Percentiles rank a stretch among this genome's conserved stretches.
These are phyloP conservation scores for Siphlonurus alternatus DNA, from an alignment of 2,888 invertebrate species.

Conservation along the genomic window DNA sequence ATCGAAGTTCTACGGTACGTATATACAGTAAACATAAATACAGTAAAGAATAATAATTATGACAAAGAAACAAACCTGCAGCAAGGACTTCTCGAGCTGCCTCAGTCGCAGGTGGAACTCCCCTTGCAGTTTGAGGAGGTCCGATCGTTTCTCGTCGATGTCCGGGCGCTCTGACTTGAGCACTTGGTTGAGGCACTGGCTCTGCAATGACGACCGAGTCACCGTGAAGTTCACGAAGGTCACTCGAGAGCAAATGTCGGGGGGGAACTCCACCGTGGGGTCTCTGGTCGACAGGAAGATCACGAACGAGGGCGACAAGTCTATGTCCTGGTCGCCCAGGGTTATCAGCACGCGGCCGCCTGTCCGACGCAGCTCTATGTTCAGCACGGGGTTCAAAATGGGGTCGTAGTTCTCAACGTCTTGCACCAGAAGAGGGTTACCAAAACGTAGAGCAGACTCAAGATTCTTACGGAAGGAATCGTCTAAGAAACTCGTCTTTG, in stretches of 20 bases:
- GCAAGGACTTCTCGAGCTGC: constrained; percentile 89
- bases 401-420: constrained; percentile 99
- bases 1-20: background rate
- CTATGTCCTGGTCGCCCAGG: constrained; percentile 97
- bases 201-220: constrained; percentile 90
- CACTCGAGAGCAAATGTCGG: constrained; percentile 96
- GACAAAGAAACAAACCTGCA: constrained; percentile 35
- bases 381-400: constrained; percentile 94
- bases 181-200: constrained; percentile 96
- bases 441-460: constrained; percentile 94
- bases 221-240: constrained; percentile 99
- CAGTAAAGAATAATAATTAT: constrained; percentile 25
- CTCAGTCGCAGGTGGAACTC: constrained; percentile 94
- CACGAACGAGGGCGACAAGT: constrained; percentile 96
- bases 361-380: constrained; percentile 85
- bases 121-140: constrained; percentile 92
- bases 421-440: constrained; percentile 93
- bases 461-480: constrained; percentile 98
- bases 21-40: background rate
- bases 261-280: constrained; percentile 97
- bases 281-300: constrained; percentile 97
- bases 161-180: constrained; percentile 96
- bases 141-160: constrained; percentile 95
- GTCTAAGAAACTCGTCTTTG: constrained; percentile 95
- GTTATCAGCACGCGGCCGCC: constrained; percentile 97